phyloP scores from a whole-genome alignment of 2,888 invertebrate species.

The Caenorhabditis panamensis region DNA sequence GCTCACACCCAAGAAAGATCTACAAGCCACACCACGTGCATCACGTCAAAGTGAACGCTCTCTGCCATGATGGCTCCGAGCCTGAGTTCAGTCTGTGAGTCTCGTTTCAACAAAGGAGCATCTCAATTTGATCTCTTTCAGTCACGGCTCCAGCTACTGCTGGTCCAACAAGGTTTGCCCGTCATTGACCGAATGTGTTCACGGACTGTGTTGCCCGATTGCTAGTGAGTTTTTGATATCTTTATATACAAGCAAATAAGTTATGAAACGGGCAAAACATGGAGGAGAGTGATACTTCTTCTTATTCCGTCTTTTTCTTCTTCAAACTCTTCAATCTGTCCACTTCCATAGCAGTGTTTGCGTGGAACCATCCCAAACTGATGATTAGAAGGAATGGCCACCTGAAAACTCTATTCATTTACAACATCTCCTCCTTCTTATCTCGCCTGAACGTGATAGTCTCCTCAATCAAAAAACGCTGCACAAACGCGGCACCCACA shows the following conservation, averaged over 20 bases:
- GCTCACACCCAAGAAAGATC: slow-evolving; percentile 40
- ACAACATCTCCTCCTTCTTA: not conserved
- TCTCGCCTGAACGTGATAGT: slow-evolving; percentile 74
- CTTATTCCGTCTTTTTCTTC: slow-evolving; percentile 45
- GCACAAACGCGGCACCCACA: slow-evolving; percentile 80
- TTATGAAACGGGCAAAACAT: not conserved
- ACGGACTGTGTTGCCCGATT: slow-evolving; percentile 77
- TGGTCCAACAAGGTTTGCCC: slow-evolving; percentile 80
- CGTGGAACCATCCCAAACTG: slow-evolving; percentile 78
- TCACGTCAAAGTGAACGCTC: slow-evolving; percentile 66
- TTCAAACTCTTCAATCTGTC: slow-evolving; percentile 61
- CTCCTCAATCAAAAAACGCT: slow-evolving; percentile 80
- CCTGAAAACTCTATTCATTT: slow-evolving; percentile 41
- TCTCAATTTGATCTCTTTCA: slow-evolving; percentile 27
- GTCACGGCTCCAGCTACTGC: slow-evolving; percentile 80
- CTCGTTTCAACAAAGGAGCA: not conserved
- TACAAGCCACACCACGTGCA: slow-evolving; percentile 52
- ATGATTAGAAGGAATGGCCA: slow-evolving; percentile 79
- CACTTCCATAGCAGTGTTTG: slow-evolving; percentile 78
- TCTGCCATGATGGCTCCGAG: slow-evolving; percentile 77
- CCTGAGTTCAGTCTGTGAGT: slow-evolving; percentile 79
- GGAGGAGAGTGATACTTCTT: too few species aligned
- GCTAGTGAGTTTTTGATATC: slow-evolving; percentile 69
- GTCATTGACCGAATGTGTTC: slow-evolving; percentile 72
- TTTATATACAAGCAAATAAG: slow-evolving; percentile 8